Conservation (phyloP, 2,113 vertebrate genomes). For the Proterorhinus semilunaris region DNA sequence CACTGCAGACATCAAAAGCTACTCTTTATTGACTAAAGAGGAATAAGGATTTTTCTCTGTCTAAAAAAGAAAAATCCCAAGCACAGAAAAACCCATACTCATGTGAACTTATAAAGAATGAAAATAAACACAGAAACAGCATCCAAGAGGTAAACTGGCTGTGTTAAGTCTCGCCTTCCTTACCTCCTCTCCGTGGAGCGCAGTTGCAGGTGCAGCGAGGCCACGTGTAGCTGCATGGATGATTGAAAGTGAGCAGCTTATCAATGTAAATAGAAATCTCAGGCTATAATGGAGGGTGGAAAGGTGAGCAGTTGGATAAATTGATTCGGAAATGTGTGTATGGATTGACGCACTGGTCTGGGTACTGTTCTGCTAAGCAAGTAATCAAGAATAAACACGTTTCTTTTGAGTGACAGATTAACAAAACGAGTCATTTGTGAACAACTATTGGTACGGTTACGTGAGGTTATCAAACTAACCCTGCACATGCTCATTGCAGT, state of each 20-base stretch:
- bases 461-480: too few relatives aligned
- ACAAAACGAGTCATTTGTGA: too few relatives aligned
- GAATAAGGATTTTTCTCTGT: conserved; percentile 9
- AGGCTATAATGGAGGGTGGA: conserved; percentile 15
- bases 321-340: conserved; percentile 20
- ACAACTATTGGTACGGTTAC: too few relatives aligned
- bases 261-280: conserved; percentile 26
- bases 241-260: conserved; percentile 15
- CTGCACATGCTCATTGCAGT: too few relatives aligned
- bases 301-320: conserved; percentile 25
- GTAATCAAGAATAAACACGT: neutral
- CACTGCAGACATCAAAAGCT: conserved; percentile 29
- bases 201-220: conserved; percentile 20
- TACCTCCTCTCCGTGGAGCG: conserved; percentile 20
- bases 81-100: neutral
- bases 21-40: conserved; percentile 19
- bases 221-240: conserved; percentile 37
- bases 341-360: neutral
- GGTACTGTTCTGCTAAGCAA: neutral
- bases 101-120: conserved; percentile 1
- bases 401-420: too few relatives aligned
- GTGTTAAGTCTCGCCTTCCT: conserved; percentile 17
- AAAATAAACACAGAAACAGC: conserved; percentile 2
- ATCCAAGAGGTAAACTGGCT: conserved; percentile 1
- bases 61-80: conserved; percentile 19